These are phyloP conservation scores for Pogonocherus hispidulus DNA, from an alignment of 2,888 invertebrate genomes.

Conservation along the genomic window DNA sequence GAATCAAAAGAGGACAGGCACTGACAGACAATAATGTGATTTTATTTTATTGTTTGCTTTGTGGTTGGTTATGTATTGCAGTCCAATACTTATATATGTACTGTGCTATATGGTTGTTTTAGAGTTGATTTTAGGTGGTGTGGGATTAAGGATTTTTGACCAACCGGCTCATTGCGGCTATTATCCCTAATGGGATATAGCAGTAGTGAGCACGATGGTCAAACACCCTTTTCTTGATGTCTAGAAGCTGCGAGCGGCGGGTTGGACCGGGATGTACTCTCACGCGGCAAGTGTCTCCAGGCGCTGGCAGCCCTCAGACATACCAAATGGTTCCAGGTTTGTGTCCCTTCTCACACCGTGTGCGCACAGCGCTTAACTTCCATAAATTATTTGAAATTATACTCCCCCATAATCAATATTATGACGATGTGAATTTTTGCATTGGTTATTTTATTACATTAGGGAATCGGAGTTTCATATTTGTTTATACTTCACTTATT, in stretches of 20 bases:
- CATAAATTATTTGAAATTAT: conserved; percentile 7
- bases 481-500: conserved; percentile 47
- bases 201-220: conserved; percentile 74
- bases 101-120: conserved; percentile 65
- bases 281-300: conserved; percentile 99
- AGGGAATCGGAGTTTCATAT: conserved; percentile 51
- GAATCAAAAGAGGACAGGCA: conserved; percentile 40
- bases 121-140: conserved; percentile 69
- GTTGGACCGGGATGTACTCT: conserved; percentile 91
- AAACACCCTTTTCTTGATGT: conserved; percentile 78
- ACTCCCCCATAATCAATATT: conserved; percentile 11
- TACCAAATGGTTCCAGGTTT: conserved; percentile 99
- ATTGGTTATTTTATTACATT: conserved; percentile 42
- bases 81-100: conserved; percentile 68
- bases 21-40: conserved; percentile 38
- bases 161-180: conserved; percentile 67
- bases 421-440: conserved; percentile 65
- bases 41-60: conserved; percentile 41
- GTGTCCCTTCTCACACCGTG: conserved; percentile 70
- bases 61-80: conserved; percentile 46
- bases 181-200: conserved; percentile 42
- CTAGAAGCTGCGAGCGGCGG: conserved; percentile 79
- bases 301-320: conserved; percentile 99
- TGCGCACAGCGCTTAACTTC: conserved; percentile 45
- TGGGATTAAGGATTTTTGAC: conserved; percentile 80